phyloP scores from a whole-genome alignment of 2,797 vertebrate genomes.

The Pseudochirops corinnae region DNA sequence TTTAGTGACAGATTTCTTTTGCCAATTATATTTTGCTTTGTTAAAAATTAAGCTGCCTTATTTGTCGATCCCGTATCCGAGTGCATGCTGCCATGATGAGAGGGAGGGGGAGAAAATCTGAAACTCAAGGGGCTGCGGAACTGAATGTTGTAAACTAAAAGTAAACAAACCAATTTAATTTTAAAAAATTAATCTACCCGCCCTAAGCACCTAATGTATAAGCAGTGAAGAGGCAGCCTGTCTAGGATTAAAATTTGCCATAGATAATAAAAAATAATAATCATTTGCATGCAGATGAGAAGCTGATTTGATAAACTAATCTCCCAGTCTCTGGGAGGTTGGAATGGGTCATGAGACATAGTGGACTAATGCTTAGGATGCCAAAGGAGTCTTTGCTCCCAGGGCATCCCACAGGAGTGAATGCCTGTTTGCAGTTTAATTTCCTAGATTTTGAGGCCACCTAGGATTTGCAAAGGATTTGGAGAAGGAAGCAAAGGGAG shows the following conservation, averaged over 20 bases:
- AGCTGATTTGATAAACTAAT: background rate
- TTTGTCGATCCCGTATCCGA: no score
- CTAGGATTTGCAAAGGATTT: background rate
- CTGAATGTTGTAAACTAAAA: no score
- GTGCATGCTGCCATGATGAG: no score
- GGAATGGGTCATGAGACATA: background rate
- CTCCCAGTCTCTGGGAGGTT: background rate
- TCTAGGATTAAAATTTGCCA: background rate
- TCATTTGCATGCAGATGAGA: background rate
- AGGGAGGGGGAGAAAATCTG: no score
- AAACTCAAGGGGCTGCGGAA: no score
- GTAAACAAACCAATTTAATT: no score
- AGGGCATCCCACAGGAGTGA: background rate
- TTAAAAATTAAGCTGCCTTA: background rate
- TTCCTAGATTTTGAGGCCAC: background rate
- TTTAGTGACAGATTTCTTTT: background rate
- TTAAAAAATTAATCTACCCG: background rate
- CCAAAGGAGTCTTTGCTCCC: background rate
- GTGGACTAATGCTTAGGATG: background rate
- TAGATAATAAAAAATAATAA: background rate
- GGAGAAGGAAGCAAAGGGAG: background rate
- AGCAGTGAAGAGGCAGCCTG: background rate
- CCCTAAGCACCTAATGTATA: background rate
- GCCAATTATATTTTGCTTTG: background rate
- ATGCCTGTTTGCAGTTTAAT: background rate